Conservation (phyloP, 2,888 invertebrate genomes). For the Watsonalla binaria region DNA sequence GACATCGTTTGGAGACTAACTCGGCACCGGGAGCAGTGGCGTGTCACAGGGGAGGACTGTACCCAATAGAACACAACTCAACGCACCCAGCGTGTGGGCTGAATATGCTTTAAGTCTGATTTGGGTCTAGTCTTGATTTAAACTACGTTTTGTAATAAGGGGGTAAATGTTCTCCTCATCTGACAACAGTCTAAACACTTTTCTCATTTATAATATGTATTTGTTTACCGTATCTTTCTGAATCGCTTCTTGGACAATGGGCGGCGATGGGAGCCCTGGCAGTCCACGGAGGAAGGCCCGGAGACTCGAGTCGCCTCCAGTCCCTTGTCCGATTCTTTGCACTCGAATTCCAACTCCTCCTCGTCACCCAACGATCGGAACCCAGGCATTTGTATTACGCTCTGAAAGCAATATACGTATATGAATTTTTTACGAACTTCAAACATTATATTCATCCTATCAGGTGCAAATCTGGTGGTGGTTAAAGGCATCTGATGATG, state of each 20-base stretch:
- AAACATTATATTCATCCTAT: no score
- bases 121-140: no score
- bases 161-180: neutral
- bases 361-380: slow-evolving; percentile 93
- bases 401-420: slow-evolving; percentile 76
- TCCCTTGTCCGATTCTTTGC: slow-evolving; percentile 90
- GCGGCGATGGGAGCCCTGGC: slow-evolving; percentile 89
- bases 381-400: slow-evolving; percentile 93
- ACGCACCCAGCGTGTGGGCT: no score
- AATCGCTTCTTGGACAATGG: slow-evolving; percentile 90
- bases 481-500: no score
- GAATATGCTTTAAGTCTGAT: no score
- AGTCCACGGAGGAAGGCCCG: slow-evolving; percentile 87
- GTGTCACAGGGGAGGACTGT: no score
- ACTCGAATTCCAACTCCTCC: slow-evolving; percentile 93
- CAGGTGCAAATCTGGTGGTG: no score
- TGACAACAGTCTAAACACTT: neutral
- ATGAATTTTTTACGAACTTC: neutral
- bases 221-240: slow-evolving; percentile 87
- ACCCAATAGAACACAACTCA: no score
- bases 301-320: slow-evolving; percentile 92
- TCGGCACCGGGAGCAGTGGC: no score
- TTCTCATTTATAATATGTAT: no score
- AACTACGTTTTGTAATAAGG: no score
- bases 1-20: no score